These are phyloP conservation scores for Castor canadensis DNA, from an alignment of 2,113 vertebrate genomes.

Conservation along the genomic window DNA sequence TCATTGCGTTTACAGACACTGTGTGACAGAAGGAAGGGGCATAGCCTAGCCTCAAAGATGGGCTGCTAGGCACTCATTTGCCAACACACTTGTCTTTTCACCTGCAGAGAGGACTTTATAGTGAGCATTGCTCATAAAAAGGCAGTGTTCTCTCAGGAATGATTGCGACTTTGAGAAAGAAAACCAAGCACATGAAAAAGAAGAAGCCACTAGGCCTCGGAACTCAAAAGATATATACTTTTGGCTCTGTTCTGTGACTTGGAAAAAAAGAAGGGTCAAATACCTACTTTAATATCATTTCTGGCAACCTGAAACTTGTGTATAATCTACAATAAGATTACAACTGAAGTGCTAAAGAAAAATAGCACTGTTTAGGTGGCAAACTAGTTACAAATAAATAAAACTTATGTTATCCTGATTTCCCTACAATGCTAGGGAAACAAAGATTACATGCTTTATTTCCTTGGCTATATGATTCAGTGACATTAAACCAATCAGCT, in stretches of 20 bases:
- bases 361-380: too few relatives aligned
- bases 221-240: background rate
- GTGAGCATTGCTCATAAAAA: background rate
- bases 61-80: background rate
- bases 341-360: background rate
- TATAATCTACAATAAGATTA: background rate
- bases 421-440: background rate
- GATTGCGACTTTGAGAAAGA: background rate
- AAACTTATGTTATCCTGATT: background rate
- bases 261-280: background rate
- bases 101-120: background rate
- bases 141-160: background rate
- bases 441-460: background rate
- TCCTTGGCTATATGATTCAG: background rate
- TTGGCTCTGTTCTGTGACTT: background rate
- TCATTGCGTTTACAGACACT: background rate
- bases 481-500: background rate
- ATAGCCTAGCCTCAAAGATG: rapidly evolving
- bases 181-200: background rate
- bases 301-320: background rate
- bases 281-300: background rate
- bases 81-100: background rate
- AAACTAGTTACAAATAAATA: background rate
- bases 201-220: background rate
- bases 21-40: background rate